Evolutionary conservation across 2,113 vertebrate species (phyloP), one percentile per base, ranked within the genome.

Genomic region (Scortum barcoo): DNA sequence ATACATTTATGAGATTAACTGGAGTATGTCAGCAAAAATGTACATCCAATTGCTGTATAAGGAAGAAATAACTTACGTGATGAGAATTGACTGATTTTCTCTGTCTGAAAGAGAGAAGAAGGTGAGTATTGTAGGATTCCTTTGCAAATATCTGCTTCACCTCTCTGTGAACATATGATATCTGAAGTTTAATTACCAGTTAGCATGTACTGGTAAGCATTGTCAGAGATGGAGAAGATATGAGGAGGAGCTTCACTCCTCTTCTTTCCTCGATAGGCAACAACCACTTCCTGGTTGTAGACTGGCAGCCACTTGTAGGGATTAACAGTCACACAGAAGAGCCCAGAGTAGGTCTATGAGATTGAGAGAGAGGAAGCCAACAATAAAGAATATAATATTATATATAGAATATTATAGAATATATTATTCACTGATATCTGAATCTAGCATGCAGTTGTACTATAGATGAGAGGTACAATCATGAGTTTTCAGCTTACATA

Each of bases 171-270:
- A 40, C 1, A 4, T n/a, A 7, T 1, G 14, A 28, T n/a, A 40
- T 19, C 7, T 30, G 7, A 48, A 36, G 24, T 12, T 69, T 20
- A 65, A 70, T 81, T 87, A 98, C 97, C 97, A 81, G 97, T 94
- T 33, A 97, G 91, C 97, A 98, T 97, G 94, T 96, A 95, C 93
- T 98, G 97, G 7, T 98, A 98, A 63, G 96, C 97, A 0, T 97
- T 98, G 84, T 97, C 97, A 22, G 97, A 98, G 95, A 97, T 98
- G 91, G 97, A 97, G 94, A 97, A 98, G 94, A 98, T 98, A 61
- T 98, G 97, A 76, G 97, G 97, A 20, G 97, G 97, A 51, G 97
- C 97, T 94, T 98, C 97, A 8, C 57, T 96, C 78, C 97, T 96
- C 93, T 98, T 98, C 95, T 97, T 98, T 83, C 97, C 97, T 89